These are phyloP conservation scores for Diplodus sargus DNA, from an alignment of 2,797 vertebrate species.

Conservation along the genomic window DNA sequence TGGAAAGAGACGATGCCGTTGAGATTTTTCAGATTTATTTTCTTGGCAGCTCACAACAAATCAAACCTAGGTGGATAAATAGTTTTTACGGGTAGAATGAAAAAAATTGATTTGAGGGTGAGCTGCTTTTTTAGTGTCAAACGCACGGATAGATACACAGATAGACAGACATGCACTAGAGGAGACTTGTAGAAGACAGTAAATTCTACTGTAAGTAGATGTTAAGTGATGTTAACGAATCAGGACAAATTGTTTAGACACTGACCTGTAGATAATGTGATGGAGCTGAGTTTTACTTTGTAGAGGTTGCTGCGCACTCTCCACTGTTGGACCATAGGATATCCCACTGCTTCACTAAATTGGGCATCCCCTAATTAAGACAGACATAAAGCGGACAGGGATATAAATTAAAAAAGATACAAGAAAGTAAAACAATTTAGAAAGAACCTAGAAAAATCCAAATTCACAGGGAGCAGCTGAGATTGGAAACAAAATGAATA, in stretches of 20 bases:
- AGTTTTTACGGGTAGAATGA: too few species aligned
- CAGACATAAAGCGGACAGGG: slow-evolving; percentile 12
- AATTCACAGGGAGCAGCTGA: slow-evolving; percentile 3
- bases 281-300: slow-evolving; percentile 96
- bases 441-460: slow-evolving; percentile 23
- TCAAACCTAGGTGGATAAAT: too few species aligned
- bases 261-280: slow-evolving; percentile 94
- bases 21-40: too few species aligned
- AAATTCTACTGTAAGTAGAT: too few species aligned
- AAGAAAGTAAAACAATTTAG: slow-evolving; percentile 9
- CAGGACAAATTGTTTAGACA: not conserved
- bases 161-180: too few species aligned
- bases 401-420: not conserved
- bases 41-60: too few species aligned
- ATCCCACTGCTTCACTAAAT: slow-evolving; percentile 95
- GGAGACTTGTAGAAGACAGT: too few species aligned
- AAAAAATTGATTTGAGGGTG: too few species aligned
- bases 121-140: too few species aligned
- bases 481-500: slow-evolving; percentile 47
- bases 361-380: slow-evolving; percentile 89
- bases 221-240: slow-evolving; percentile 1
- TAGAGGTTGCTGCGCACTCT: slow-evolving; percentile 97
- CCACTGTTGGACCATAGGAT: slow-evolving; percentile 99
- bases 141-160: too few species aligned
- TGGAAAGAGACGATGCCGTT: too few species aligned